These are phyloP conservation scores for Poecilia latipinna DNA, from an alignment of 2,113 vertebrate genomes.

Conservation along the genomic window DNA sequence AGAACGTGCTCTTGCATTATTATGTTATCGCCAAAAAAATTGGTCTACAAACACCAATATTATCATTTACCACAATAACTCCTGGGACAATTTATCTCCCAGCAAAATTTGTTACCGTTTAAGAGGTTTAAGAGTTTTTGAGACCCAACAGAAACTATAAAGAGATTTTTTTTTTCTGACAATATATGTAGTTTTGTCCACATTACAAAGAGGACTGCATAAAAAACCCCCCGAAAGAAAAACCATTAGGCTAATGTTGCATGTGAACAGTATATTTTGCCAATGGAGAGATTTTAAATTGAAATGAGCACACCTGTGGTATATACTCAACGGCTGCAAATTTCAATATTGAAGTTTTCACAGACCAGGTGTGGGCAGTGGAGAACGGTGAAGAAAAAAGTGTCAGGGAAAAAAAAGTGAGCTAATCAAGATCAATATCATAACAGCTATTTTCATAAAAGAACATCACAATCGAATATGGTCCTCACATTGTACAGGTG, in stretches of 20 bases:
- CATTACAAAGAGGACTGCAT: constrained; percentile 17
- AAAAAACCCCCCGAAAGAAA: constrained; percentile 32
- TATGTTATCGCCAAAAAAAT: no score
- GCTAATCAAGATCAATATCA: neutral
- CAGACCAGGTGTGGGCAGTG: neutral
- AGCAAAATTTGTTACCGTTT: no score
- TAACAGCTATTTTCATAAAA: no score
- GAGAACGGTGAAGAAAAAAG: no score
- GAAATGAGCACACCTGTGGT: neutral
- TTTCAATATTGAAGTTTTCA: neutral
- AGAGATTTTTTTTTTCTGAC: neutral
- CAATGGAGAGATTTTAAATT: neutral
- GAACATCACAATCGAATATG: no score
- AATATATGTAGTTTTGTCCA: neutral
- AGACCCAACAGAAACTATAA: neutral
- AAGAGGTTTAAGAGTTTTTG: neutral
- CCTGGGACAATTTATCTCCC: no score
- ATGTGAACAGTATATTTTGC: neutral
- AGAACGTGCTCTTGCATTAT: no score
- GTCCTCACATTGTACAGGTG: neutral
- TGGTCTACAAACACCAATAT: no score
- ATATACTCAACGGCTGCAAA: neutral
- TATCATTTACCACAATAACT: no score
- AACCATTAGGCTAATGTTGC: neutral
- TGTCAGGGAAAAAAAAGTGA: neutral